These are phyloP conservation scores for Prenolepis imparis DNA, from an alignment of 2,888 invertebrate species.

Conservation along the genomic window DNA sequence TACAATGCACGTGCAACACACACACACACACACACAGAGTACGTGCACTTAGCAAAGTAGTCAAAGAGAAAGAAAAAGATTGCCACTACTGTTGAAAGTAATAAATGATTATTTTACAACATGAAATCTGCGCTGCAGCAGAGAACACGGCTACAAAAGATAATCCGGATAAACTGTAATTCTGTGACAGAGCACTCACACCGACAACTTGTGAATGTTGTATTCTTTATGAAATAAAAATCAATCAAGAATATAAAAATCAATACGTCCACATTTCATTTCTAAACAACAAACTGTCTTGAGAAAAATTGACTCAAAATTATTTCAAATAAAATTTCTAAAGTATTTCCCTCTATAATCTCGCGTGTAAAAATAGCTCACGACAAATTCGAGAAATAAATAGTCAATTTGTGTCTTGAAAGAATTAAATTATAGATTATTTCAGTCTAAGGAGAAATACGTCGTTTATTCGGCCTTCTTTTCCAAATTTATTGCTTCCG, in stretches of 20 bases:
- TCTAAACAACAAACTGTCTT: background rate
- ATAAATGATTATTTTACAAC: background rate
- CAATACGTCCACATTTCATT: background rate
- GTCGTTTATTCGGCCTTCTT: background rate
- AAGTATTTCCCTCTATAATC: background rate
- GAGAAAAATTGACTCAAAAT: background rate
- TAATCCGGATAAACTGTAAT: background rate
- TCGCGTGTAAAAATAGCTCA: background rate
- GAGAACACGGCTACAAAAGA: background rate
- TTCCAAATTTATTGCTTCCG: background rate
- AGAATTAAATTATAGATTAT: slow-evolving; percentile 15
- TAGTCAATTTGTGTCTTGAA: background rate
- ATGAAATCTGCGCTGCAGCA: background rate
- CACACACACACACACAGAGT: no score
- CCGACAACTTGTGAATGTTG: background rate
- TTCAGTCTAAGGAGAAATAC: background rate
- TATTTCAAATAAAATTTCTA: background rate
- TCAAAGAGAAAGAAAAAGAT: background rate
- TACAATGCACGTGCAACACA: background rate
- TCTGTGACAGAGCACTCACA: background rate
- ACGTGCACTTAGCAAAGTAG: background rate
- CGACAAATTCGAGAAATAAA: background rate
- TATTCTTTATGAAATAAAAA: background rate
- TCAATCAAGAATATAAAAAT: background rate
- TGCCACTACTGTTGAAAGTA: background rate